Evolutionary conservation across 1,140 invertebrate genomes (phyloP).

Genomic region (Charaxes varanes): DNA sequence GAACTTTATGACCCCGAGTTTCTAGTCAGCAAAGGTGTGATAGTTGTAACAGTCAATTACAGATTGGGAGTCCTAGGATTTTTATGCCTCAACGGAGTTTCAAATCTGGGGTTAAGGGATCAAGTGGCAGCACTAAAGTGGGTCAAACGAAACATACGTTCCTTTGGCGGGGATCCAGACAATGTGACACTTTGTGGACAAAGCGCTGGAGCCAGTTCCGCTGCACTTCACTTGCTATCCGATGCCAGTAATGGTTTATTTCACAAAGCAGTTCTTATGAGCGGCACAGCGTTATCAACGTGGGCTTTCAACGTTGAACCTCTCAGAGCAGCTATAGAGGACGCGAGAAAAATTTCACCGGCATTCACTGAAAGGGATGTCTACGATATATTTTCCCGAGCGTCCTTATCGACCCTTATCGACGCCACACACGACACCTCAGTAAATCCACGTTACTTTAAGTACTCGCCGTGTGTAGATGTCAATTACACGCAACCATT

Average conservation of each 20-base stretch:
- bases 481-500: constrained; percentile 44
- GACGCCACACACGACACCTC: constrained; percentile 31
- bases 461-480: constrained; percentile 51
- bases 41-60: constrained; percentile 39
- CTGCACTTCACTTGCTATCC: constrained; percentile 48
- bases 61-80: constrained; percentile 43
- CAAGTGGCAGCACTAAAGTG: constrained; percentile 57
- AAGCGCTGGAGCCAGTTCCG: constrained; percentile 62
- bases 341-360: constrained; percentile 39
- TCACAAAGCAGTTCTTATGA: constrained; percentile 32
- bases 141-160: constrained; percentile 58
- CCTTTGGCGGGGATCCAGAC: constrained; percentile 67
- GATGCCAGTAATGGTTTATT: constrained; percentile 37
- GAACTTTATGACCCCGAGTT: constrained; percentile 53
- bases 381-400: constrained; percentile 31
- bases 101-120: constrained; percentile 55
- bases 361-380: constrained; percentile 36
- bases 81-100: constrained; percentile 37
- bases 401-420: constrained; percentile 29
- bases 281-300: constrained; percentile 43
- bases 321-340: constrained; percentile 26
- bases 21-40: constrained; percentile 30
- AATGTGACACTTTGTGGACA: constrained; percentile 70
- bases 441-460: constrained; percentile 42
- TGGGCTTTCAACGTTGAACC: constrained; percentile 56